These are phyloP conservation scores for Salvelinus fontinalis DNA, from an alignment of 2,113 vertebrate genomes.

Conservation along the genomic window DNA sequence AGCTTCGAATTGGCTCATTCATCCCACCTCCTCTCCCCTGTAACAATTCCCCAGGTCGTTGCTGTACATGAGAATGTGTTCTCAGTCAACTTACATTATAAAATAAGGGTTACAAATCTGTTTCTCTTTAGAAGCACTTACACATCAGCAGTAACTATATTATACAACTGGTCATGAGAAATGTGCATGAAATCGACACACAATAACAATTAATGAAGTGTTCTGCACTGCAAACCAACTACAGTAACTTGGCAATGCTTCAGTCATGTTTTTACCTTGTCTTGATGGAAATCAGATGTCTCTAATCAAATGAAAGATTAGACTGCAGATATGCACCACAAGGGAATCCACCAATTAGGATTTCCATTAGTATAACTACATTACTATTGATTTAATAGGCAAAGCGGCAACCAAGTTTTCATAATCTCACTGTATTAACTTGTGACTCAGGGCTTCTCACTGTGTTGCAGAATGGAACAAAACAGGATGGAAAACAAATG, in stretches of 20 bases:
- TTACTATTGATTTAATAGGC: slow-evolving; percentile 4
- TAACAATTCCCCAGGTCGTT: too few species aligned
- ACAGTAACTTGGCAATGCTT: not conserved
- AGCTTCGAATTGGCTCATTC: too few species aligned
- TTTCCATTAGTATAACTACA: not conserved
- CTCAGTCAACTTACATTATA: too few species aligned
- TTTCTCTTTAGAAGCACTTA: not conserved
- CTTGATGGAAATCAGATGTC: not conserved
- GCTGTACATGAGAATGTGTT: too few species aligned
- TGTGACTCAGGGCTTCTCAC: slow-evolving; percentile 32
- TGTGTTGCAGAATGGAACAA: slow-evolving; percentile 26
- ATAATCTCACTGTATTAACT: slow-evolving; percentile 6
- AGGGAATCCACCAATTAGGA: not conserved
- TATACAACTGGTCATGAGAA: not conserved
- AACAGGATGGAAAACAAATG: slow-evolving; percentile 45
- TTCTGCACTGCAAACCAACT: not conserved
- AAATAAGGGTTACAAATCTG: not conserved
- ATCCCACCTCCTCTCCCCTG: too few species aligned
- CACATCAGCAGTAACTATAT: not conserved
- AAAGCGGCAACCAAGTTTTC: not conserved
- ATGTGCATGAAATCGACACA: not conserved
- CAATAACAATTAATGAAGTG: not conserved
- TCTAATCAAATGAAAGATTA: not conserved
- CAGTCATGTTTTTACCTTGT: not conserved
- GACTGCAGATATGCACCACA: not conserved